A percentile compares a stretch with the other conserved stretches of the same genome.
Evolutionary conservation across 2,113 vertebrate genomes (phyloP).

Genomic region (Spea bombifrons): DNA sequence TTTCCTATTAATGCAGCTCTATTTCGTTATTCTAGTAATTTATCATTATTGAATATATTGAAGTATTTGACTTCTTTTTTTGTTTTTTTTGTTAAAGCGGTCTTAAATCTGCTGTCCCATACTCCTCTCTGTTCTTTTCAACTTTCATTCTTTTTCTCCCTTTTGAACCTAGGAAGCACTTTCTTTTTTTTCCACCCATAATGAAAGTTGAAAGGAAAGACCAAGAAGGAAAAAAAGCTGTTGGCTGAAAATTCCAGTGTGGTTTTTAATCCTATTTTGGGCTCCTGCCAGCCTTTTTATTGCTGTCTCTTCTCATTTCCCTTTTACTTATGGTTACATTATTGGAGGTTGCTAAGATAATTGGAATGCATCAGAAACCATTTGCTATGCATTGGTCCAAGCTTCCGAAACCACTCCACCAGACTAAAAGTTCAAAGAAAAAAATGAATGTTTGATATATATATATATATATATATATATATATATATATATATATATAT

Average conservation of each 20-base stretch:
- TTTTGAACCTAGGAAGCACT: conserved; percentile 59
- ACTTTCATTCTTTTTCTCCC: conserved; percentile 52
- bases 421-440: neutral
- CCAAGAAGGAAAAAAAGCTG: conserved; percentile 55
- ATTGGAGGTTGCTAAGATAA: conserved; percentile 73
- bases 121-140: conserved; percentile 49
- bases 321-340: conserved; percentile 65
- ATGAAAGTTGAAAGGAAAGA: conserved; percentile 59
- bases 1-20: too few species aligned
- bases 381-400: conserved; percentile 63
- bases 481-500: too few species aligned
- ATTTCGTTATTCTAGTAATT: too few species aligned
- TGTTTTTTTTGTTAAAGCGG: conserved; percentile 44
- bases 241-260: conserved; percentile 57
- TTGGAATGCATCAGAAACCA: conserved; percentile 80
- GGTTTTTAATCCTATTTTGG: conserved; percentile 63
- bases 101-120: too few species aligned
- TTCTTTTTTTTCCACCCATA: conserved; percentile 50
- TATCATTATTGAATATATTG: too few species aligned
- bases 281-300: conserved; percentile 67
- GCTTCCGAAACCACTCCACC: conserved; percentile 54
- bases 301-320: conserved; percentile 74
- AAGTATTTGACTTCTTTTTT: neutral
- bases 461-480: too few species aligned
- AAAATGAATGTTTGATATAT: neutral